Conservation (phyloP, 2,888 invertebrate species). For the Dryococelus australis region DNA sequence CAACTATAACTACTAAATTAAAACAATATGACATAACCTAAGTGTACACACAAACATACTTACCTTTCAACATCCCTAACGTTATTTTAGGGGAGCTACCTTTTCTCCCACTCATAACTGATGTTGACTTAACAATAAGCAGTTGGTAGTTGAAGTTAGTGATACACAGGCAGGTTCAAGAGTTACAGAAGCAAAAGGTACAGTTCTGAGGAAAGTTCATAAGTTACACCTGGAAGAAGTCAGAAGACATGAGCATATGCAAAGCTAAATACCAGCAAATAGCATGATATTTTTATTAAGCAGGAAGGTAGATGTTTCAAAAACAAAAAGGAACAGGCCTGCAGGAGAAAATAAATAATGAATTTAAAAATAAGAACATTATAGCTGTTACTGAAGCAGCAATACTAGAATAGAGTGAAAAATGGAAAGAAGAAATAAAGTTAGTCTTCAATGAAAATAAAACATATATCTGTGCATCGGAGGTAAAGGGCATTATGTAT, state of each 20-base stretch:
- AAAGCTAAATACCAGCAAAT: not conserved
- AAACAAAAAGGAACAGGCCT: not conserved
- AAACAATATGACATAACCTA: too few relatives aligned
- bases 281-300: too few relatives aligned
- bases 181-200: conserved; percentile 30
- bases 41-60: conserved; percentile 5
- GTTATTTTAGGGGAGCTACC: conserved; percentile 54
- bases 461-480: too few relatives aligned
- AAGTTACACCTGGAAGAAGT: conserved; percentile 1
- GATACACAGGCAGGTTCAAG: conserved; percentile 24
- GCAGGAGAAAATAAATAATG: not conserved
- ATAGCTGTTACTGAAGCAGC: too few relatives aligned
- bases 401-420: too few relatives aligned
- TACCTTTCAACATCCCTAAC: conserved; percentile 57
- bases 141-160: conserved; percentile 26
- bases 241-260: not conserved
- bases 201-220: conserved; percentile 24
- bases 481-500: too few relatives aligned
- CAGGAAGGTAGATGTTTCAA: too few relatives aligned
- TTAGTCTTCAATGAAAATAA: too few relatives aligned
- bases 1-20: not conserved
- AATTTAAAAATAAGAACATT: not conserved
- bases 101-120: conserved; percentile 39
- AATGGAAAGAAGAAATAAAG: too few relatives aligned
- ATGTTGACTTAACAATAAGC: not conserved